phyloP scores from a whole-genome alignment of 1,140 invertebrate genomes.

The Coptotermes formosanus region DNA sequence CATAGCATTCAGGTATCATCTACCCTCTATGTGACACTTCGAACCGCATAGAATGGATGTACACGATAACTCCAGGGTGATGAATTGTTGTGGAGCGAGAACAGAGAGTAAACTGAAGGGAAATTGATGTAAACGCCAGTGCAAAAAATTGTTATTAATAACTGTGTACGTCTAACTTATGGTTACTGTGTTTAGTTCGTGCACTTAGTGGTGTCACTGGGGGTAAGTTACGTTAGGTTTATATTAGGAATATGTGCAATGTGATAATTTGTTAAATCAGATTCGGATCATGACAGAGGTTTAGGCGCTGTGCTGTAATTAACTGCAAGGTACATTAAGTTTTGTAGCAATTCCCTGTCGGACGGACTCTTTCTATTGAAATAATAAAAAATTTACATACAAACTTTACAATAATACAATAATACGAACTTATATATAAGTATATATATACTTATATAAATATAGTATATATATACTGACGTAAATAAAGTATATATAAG shows the following conservation, averaged over 20 bases:
- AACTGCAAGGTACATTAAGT: no score
- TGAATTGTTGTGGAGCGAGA: constrained; percentile 6
- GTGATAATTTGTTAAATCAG: not conserved
- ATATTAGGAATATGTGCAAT: not conserved
- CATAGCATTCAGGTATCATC: constrained; percentile 9
- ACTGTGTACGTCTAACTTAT: not conserved
- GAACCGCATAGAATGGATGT: constrained; percentile 8
- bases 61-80: not conserved
- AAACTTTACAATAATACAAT: no score
- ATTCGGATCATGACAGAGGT: no score
- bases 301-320: no score
- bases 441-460: no score
- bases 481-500: no score
- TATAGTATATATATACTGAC: no score
- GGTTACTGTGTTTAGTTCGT: not conserved
- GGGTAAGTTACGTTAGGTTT: not conserved
- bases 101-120: not conserved
- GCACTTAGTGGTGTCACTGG: not conserved
- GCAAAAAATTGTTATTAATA: constrained; percentile 14
- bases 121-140: not conserved
- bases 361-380: no score
- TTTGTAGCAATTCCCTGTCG: no score
- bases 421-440: no score
- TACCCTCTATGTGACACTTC: not conserved
- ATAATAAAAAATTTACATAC: no score